Evolutionary conservation across 2,113 vertebrate genomes (phyloP).

Genomic region (Rhynchomys soricoides): DNA sequence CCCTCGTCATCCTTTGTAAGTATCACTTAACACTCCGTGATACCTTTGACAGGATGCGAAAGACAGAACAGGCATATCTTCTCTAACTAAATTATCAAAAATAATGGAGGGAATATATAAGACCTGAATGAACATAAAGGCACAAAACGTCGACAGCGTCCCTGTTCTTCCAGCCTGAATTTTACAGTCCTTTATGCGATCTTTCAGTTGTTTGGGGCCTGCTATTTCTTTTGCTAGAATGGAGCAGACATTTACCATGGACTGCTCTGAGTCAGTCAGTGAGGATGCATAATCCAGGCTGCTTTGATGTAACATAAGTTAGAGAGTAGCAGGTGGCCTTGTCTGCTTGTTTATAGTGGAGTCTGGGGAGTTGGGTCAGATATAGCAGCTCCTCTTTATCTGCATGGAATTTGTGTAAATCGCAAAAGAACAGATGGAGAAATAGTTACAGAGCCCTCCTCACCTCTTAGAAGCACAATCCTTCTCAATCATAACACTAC

Average conservation of each 20-base stretch:
- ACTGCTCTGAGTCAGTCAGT: conserved; percentile 77
- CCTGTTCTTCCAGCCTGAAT: conserved; percentile 17
- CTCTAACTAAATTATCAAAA: not conserved
- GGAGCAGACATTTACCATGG: conserved; percentile 52
- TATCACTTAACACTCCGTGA: not conserved
- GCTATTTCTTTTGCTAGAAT: conserved; percentile 39
- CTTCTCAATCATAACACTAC: conserved; percentile 1
- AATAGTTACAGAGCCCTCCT: conserved; percentile 73
- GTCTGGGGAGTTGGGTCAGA: conserved; percentile 83
- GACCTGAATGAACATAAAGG: not conserved
- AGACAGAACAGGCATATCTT: not conserved
- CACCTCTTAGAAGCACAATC: conserved; percentile 76
- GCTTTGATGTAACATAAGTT: conserved; percentile 85
- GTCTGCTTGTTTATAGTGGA: conserved; percentile 84
- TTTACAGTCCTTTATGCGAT: conserved; percentile 33
- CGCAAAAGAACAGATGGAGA: conserved; percentile 84
- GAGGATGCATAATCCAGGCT: conserved; percentile 31
- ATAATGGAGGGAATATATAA: not conserved
- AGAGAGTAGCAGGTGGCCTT: conserved; percentile 85
- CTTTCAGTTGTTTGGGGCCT: not conserved
- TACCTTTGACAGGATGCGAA: not conserved
- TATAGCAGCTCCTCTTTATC: conserved; percentile 84
- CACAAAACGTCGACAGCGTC: not conserved
- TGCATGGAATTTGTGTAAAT: conserved; percentile 85
- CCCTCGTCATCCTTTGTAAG: not conserved